Base-by-base conservation (phyloP, 2,888 invertebrate genomes). In the Dendrolimus houi region DNA sequence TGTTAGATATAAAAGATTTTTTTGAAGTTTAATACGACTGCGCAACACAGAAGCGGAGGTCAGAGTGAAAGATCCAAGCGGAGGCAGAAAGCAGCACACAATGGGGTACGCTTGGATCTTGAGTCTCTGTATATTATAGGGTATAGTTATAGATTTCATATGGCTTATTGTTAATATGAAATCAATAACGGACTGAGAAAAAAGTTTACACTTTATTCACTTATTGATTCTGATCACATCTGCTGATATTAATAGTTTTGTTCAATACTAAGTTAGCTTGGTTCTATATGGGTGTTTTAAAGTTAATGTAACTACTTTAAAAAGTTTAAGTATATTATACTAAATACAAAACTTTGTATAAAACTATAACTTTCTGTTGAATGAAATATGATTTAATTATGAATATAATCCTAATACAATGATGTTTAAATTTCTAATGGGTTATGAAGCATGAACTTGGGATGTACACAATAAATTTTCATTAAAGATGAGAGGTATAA, bases 11-110 rank as follows among this genome's bases (percentile, higher is more conserved):
- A 78, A 75, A 70, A 64, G 61, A 60, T 68, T 74, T 75, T 78
- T 71, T 59, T 71, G 68, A 74, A 69, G 62, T 29, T 29, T 29
- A 74, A 78, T 77, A 86, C 87, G 73, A 82, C 87, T 83, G 85
- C 75, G 75, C 86, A 77, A 72, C 73, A 64, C 83, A 77, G 67
- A 68, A 68, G 75, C 74, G 74, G 69, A 69, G 69, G 74, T 70
- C 72, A 75, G 79, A 89, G 87, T 89, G 89, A 86, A 81, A 78
- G 74, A 75, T 77, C 74, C 74, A 65, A 54, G 54, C 62, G 70
- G 81, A 74, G 67, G 72, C 79, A 72, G 81, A 73, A 74, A 68
- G 65, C 65, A 70, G 67, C 70, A 73, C 72, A 88, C 87, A 88
- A 88, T 85, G 69, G 87, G 76, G 75, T 75, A 71, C 68, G 78